Evolutionary conservation across 2,113 vertebrate genomes (phyloP), one percentile per base, ranked within the genome.

Genomic region (Toxotes chatareus): DNA sequence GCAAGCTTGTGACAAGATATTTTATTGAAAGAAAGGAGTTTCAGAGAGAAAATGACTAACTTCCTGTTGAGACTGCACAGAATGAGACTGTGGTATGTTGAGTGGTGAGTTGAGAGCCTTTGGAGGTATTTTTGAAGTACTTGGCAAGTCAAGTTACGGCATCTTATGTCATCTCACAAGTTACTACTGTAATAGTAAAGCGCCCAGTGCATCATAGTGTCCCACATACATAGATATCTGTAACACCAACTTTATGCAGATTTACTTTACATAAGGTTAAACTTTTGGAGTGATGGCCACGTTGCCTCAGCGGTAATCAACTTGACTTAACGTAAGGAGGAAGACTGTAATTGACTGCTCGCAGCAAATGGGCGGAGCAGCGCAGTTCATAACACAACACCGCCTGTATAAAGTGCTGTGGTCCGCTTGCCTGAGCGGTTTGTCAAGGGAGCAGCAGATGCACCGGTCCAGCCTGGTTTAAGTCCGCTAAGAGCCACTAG

Each of bases 401-500:
- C n/a, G 19, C 14, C 34, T 27, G 47, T 6, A 6, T 47, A 7
- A 11, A n/a, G 67, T 27, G 46, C 53, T 12, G 27, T 2, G 17
- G 27, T 68, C 42, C 34, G 65, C 27, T 64, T 59, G 5, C 67
- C 75, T 9, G 76, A 55, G 68, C 68, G 60, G 49, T 17, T 47
- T 46, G 59, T 63, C 2, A 51, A 44, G 77, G 56, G 80, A 6
- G 68, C 83, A 57, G 76, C 86, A 86, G 82, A 87, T 79, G 85
- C 82, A 4, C 68, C 16, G 66, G 66, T 84, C 64, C 76, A 40
- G 79, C 56, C 76, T 62, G 69, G 7, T 61, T 81, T 91, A 85
- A 93, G 81, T 89, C 93, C 62, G 40, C 57, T 93, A 85, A 93
- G 89, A 73, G 84, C 84, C 10, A 46, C 82, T 86, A 90, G 91